Evolutionary conservation across 2,797 vertebrate genomes (phyloP).

Genomic region (Silurus aristotelis): DNA sequence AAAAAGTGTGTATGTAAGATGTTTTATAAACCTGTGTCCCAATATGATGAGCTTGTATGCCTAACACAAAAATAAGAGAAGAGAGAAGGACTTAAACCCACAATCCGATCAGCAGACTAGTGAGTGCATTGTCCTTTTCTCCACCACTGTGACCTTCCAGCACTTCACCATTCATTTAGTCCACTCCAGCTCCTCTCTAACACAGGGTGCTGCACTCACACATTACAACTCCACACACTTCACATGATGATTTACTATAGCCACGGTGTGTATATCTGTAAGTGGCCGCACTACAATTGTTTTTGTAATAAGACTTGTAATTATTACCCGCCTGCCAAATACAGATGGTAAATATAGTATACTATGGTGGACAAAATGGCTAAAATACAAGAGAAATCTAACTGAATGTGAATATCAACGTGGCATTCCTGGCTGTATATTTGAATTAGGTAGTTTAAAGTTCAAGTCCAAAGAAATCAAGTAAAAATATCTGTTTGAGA

Average conservation of each 20-base stretch:
- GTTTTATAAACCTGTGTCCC: not conserved
- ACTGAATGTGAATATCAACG: not conserved
- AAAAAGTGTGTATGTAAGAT: not conserved
- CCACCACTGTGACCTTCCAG: conserved; percentile 41
- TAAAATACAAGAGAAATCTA: not conserved
- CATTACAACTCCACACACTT: conserved; percentile 38
- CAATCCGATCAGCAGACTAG: conserved; percentile 27
- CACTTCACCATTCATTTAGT: conserved; percentile 51
- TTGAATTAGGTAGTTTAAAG: not conserved
- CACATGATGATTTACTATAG: conserved; percentile 43
- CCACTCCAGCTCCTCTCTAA: conserved; percentile 45
- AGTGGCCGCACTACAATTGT: not conserved
- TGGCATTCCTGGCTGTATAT: not conserved
- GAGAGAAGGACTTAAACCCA: conserved; percentile 8
- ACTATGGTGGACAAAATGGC: not conserved
- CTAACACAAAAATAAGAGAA: conserved; percentile 7
- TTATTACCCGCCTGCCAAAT: not conserved
- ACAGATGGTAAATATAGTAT: not conserved
- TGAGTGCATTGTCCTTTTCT: conserved; percentile 32
- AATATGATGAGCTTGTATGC: not conserved
- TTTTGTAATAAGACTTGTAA: not conserved
- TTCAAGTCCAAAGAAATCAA: conserved; percentile 18
- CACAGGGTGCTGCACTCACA: conserved; percentile 42
- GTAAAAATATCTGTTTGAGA: conserved; percentile 1
- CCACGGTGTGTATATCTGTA: conserved; percentile 21